Percentiles rank a stretch among this genome's conserved stretches.
These are phyloP conservation scores for Morpho deidamia DNA, from an alignment of 2,888 invertebrate species.

Conservation along the genomic window DNA sequence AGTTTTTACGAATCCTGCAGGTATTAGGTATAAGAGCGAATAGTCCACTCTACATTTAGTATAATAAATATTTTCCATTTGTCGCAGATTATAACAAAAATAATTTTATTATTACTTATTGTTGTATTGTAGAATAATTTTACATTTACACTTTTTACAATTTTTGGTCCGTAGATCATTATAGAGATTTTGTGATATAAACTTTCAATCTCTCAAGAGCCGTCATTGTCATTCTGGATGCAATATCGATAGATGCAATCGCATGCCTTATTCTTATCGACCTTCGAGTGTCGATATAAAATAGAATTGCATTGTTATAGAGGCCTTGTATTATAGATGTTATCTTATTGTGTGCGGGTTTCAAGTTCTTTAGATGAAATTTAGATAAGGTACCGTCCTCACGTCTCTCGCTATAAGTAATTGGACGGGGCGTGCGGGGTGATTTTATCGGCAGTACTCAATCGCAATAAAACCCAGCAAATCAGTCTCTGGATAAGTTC, in stretches of 20 bases:
- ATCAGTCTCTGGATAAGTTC: constrained; percentile 37
- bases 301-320: constrained; percentile 40
- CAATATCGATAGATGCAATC: constrained; percentile 33
- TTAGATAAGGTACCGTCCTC: constrained; percentile 56
- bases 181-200: background rate
- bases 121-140: too few relatives aligned
- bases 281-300: constrained; percentile 49
- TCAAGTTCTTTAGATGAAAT: constrained; percentile 59
- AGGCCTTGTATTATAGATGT: constrained; percentile 20
- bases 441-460: constrained; percentile 58
- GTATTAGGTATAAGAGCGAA: too few relatives aligned
- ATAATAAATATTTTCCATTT: too few relatives aligned
- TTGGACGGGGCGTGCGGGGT: constrained; percentile 58
- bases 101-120: too few relatives aligned
- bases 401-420: constrained; percentile 59
- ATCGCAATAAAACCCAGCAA: constrained; percentile 70
- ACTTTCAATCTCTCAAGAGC: constrained; percentile 13
- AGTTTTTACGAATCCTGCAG: too few relatives aligned
- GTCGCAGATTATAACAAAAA: too few relatives aligned
- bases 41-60: too few relatives aligned
- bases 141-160: too few relatives aligned
- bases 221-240: constrained; percentile 16
- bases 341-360: constrained; percentile 19
- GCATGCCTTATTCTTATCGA: constrained; percentile 41
- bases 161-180: too few relatives aligned